These are phyloP conservation scores for Sphenodon punctatus DNA, from an alignment of 2,797 vertebrate species.

Conservation along the genomic window DNA sequence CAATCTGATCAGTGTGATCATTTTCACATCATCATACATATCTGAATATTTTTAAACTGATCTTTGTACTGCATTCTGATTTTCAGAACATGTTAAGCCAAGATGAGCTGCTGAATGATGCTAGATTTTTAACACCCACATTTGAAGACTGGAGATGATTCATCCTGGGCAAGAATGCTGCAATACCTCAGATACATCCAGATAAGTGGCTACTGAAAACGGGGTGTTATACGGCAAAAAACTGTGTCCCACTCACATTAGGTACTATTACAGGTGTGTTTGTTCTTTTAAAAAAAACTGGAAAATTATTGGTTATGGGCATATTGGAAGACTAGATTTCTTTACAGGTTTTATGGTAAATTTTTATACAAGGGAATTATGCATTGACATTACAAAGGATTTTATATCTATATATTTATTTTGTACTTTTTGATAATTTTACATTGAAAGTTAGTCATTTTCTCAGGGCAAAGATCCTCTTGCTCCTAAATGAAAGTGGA, in stretches of 20 bases:
- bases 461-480: background rate
- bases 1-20: background rate
- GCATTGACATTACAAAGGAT: no score
- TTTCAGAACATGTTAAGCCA: conserved; percentile 88
- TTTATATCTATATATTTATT: background rate
- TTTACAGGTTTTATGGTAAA: background rate
- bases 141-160: conserved; percentile 73
- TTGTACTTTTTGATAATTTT: background rate
- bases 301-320: fast-evolving
- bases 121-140: conserved; percentile 66
- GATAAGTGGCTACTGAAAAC: conserved; percentile 2
- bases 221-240: background rate
- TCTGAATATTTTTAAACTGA: background rate
- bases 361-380: background rate
- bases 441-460: background rate
- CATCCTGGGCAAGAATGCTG: conserved; percentile 4
- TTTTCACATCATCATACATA: background rate
- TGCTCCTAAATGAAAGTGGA: background rate
- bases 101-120: conserved; percentile 85
- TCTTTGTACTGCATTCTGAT: conserved; percentile 52
- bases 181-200: conserved; percentile 30
- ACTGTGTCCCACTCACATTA: background rate
- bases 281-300: background rate
- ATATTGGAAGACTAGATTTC: background rate
- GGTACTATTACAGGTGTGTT: background rate